Base-by-base conservation (phyloP, 2,797 vertebrate genomes). In the Sebastes oblongus region DNA sequence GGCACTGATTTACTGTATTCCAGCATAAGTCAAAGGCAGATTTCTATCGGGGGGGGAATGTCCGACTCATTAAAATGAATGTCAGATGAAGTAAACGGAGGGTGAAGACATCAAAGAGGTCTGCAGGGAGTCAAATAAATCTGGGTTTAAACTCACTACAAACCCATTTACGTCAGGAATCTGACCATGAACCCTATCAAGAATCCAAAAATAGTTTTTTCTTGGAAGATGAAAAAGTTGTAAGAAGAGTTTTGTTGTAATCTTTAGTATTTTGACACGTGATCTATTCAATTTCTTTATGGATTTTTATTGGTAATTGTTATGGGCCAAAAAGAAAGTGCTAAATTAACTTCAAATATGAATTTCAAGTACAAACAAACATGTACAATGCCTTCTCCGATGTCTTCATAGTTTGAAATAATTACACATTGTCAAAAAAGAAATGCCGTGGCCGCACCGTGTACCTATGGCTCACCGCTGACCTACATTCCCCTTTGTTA, bases 401-500 rank as follows among this genome's bases (percentile, higher is more conserved):
- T 30, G 13, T 42, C 25, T 9, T 11, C 13, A 22, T 14, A 12
- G 27, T 75, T 58, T 61, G 14, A 72, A 59, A 59, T 65, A 56
- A 58, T 2, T 20, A 36, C 32, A 61, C 18, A 25, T 1, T 13
- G 20, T 42, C 24, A 24, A 24, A 24, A 24, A 24, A 24, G 24
- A 24, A 24, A 24, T 36, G 69, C 12, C 3, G 13, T 11, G 66
- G 83, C 59, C 83, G 73, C 71, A 42, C 24, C 4, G 3, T 52
- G 83, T 52, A 91, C 91, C 86, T 86, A 70, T 59, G 76, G 72
- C 81, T 88, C 66, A 10, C 42, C 42, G 42, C 78, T 91, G 91
- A 93, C 91, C 92, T 89, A 91, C 83, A 91, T 90, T 87, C 81
- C 86, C 73, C 84, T 91, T 92, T 94, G 92, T 95, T 95, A 92